Evolutionary conservation across 2,113 vertebrate genomes (phyloP).

Genomic region (Poecilia latipinna): DNA sequence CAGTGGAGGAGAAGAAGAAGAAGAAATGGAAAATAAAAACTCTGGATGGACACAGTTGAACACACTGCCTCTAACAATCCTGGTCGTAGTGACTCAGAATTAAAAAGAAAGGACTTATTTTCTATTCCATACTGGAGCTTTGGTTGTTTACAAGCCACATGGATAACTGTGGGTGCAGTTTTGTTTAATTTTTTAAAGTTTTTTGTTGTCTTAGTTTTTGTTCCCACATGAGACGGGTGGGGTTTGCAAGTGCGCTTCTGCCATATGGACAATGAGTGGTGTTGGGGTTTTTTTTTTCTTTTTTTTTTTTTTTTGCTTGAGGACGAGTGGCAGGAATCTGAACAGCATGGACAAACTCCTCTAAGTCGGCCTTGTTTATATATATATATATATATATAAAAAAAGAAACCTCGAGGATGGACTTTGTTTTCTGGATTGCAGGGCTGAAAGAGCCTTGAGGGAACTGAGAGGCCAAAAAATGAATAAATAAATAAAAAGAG

Average conservation of each 20-base stretch:
- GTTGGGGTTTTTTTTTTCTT: conserved; percentile 25
- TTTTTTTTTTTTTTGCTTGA: conserved; percentile 27
- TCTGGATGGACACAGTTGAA: conserved; percentile 77
- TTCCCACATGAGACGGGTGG: conserved; percentile 61
- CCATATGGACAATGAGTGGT: conserved; percentile 73
- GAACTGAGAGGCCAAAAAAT: conserved; percentile 43
- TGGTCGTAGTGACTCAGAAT: conserved; percentile 79
- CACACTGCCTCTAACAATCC: conserved; percentile 85
- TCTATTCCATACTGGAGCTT: conserved; percentile 85
- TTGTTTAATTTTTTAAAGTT: conserved; percentile 29
- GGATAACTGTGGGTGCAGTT: conserved; percentile 80
- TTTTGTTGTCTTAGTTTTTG: conserved; percentile 22
- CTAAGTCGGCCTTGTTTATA: conserved; percentile 47
- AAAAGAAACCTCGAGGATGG: conserved; percentile 44
- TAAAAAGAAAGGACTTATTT: conserved; percentile 73
- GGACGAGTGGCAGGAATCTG: conserved; percentile 57
- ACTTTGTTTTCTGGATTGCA: conserved; percentile 56
- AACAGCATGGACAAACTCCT: conserved; percentile 58
- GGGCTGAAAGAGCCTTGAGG: conserved; percentile 56
- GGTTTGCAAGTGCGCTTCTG: conserved; percentile 79
- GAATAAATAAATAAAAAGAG: neutral
- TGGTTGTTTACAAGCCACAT: conserved; percentile 86
- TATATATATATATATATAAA: neutral
- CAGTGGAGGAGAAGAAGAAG: conserved; percentile 54
- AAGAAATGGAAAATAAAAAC: conserved; percentile 60